These are phyloP conservation scores for Australoheros facetus DNA, from an alignment of 2,797 vertebrate genomes.

Conservation along the genomic window DNA sequence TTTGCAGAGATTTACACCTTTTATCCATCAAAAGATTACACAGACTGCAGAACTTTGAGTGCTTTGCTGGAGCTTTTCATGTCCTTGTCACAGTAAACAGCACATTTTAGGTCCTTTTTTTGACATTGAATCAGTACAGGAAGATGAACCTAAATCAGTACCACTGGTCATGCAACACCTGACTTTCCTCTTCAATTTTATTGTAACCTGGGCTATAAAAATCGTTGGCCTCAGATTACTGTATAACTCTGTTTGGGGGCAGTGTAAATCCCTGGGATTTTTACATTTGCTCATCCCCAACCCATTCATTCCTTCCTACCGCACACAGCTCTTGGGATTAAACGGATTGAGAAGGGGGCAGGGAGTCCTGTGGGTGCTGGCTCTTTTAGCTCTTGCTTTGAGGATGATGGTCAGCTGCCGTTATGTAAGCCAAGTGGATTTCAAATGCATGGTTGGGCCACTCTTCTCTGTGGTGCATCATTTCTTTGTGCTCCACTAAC, in stretches of 20 bases:
- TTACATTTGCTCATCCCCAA: slow-evolving; percentile 69
- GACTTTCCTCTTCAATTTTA: slow-evolving; percentile 32
- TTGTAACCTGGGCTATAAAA: slow-evolving; percentile 49
- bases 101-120: slow-evolving; percentile 16
- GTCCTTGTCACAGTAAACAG: background rate
- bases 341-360: slow-evolving; percentile 61
- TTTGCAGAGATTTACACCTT: background rate
- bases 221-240: slow-evolving; percentile 69
- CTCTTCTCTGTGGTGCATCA: slow-evolving; percentile 53
- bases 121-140: slow-evolving; percentile 10
- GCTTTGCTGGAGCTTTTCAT: background rate
- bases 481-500: slow-evolving; percentile 63
- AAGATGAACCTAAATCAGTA: slow-evolving; percentile 19
- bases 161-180: slow-evolving; percentile 35
- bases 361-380: slow-evolving; percentile 52
- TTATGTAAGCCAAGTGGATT: slow-evolving; percentile 76
- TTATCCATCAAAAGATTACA: background rate
- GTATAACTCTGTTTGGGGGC: slow-evolving; percentile 63
- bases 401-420: slow-evolving; percentile 71
- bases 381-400: slow-evolving; percentile 67
- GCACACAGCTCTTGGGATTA: slow-evolving; percentile 73
- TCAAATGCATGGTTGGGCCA: slow-evolving; percentile 61
- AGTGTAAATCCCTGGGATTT: slow-evolving; percentile 77
- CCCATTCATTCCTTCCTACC: slow-evolving; percentile 58
- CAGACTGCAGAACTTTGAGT: background rate